These are phyloP conservation scores for Ectropis crepuscularia DNA, from an alignment of 2,888 invertebrate species.

Conservation along the genomic window DNA sequence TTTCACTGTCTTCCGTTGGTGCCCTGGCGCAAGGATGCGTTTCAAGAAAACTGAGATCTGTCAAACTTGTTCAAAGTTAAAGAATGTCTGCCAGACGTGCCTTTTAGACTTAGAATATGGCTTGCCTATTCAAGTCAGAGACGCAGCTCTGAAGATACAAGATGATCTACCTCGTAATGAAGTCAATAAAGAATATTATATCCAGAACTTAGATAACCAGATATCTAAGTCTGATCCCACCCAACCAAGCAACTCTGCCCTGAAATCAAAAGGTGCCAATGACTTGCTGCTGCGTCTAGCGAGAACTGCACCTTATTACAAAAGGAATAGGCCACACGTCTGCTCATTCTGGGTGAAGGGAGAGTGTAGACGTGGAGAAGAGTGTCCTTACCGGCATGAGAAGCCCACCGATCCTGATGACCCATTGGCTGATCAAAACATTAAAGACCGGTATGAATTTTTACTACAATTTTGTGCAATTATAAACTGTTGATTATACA, in stretches of 20 bases:
- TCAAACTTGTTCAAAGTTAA: constrained; percentile 96
- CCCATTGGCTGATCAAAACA: constrained; percentile 97
- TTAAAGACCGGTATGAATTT: constrained; percentile 89
- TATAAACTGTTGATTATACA: too few relatives aligned
- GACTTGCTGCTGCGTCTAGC: constrained; percentile 95
- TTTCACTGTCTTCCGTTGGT: constrained; percentile 98
- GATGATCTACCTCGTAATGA: constrained; percentile 97
- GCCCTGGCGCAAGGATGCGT: constrained; percentile 97
- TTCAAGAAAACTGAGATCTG: constrained; percentile 99
- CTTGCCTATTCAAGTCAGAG: constrained; percentile 94
- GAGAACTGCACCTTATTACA: constrained; percentile 97
- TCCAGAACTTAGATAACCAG: constrained; percentile 95
- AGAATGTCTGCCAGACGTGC: constrained; percentile 98
- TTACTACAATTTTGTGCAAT: background rate
- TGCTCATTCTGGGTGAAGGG: constrained; percentile 99
- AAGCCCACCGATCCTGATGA: constrained; percentile 99
- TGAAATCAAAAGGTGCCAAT: constrained; percentile 90
- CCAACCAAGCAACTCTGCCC: constrained; percentile 86
- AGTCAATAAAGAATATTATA: constrained; percentile 97
- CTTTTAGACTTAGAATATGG: constrained; percentile 97
- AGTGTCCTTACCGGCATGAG: constrained; percentile 98
- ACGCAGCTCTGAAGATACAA: constrained; percentile 94
- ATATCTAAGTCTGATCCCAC: constrained; percentile 79
- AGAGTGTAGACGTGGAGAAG: constrained; percentile 97
- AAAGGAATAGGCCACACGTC: constrained; percentile 96